Evolutionary conservation across 2,888 invertebrate species (phyloP), one percentile per base, ranked within the genome.

Genomic region (Drosophila melanosoma): DNA sequence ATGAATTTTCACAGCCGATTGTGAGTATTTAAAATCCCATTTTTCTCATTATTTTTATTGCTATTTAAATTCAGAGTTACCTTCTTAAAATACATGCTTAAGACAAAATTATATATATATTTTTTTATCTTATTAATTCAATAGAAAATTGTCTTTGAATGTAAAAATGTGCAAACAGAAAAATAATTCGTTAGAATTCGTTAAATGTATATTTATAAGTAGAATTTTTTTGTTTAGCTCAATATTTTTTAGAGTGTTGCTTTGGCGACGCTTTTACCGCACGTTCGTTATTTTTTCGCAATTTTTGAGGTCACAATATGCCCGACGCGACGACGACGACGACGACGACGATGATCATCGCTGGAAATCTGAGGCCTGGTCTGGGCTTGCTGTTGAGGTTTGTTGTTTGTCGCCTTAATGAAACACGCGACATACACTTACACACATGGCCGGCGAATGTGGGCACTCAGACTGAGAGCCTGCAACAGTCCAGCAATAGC

Each of bases 191-290:
- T 26, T 26, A 4, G 0, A 29, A 29, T 29, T 29, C 1, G 7
- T 3, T 15, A 15, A 23, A 15, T 20, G 20, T 45, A 8, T 23
- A 45, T 42, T 20, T 20, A 42, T 3, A 42, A 12, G 20, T 7
- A 12, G 1, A 0, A 20, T 53, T 35, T 52, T 52, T 33, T 20
- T 20, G 20, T 29, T 29, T 1, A 12, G 20, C 20, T 20, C 3
- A 15, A 32, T 29, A 52, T 65, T 76, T 78, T 51, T 58, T 4
- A 3, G n/a, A 69, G 76, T 84, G 82, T 69, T 53, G 54, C 77
- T 90, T 90, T 90, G 90, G 90, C 87, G 87, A 87, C 87, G 89
- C 90, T 87, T 87, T 87, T 90, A 87, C 87, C 89, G 81, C 90
- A 90, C 87, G 87, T 87, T 87, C 87, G 87, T 87, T 87, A 90